phyloP scores from a whole-genome alignment of 2,113 vertebrate genomes.

The Rhynchopsitta pachyrhyncha region DNA sequence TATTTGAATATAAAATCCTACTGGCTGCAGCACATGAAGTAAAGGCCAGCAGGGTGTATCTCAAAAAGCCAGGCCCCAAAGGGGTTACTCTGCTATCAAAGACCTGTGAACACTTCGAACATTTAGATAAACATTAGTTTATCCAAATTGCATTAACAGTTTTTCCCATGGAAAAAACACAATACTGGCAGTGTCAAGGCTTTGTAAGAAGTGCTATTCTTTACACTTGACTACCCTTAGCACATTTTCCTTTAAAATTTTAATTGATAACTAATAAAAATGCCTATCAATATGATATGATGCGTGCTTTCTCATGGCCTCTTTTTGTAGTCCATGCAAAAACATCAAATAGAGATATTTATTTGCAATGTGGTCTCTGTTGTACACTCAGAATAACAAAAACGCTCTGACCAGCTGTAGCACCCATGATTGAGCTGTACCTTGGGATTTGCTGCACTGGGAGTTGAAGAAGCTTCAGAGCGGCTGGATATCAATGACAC shows the following conservation, averaged over 20 bases:
- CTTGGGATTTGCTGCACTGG: not conserved
- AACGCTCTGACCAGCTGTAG: not conserved
- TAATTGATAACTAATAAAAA: not conserved
- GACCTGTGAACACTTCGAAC: constrained; percentile 33
- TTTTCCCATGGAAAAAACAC: not conserved
- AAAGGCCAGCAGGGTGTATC: not conserved
- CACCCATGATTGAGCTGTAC: not conserved
- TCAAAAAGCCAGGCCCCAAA: not conserved
- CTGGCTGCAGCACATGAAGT: not conserved
- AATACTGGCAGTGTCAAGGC: accelerated
- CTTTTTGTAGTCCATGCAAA: not conserved
- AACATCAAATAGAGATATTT: not conserved
- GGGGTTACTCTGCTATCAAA: not conserved
- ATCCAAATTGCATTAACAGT: not conserved
- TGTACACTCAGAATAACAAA: not conserved
- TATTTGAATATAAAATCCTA: not conserved
- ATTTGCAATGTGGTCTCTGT: not conserved
- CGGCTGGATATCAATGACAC: constrained; percentile 44
- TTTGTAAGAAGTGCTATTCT: not conserved
- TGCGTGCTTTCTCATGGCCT: not conserved
- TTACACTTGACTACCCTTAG: not conserved
- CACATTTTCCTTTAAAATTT: not conserved
- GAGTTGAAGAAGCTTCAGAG: not conserved
- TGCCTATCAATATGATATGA: not conserved
- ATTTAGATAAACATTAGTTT: constrained; percentile 16